Percentiles rank a stretch among this genome's conserved stretches.
These are phyloP conservation scores for Euborellia annulipes DNA, from an alignment of 1,140 invertebrate genomes.

Conservation along the genomic window DNA sequence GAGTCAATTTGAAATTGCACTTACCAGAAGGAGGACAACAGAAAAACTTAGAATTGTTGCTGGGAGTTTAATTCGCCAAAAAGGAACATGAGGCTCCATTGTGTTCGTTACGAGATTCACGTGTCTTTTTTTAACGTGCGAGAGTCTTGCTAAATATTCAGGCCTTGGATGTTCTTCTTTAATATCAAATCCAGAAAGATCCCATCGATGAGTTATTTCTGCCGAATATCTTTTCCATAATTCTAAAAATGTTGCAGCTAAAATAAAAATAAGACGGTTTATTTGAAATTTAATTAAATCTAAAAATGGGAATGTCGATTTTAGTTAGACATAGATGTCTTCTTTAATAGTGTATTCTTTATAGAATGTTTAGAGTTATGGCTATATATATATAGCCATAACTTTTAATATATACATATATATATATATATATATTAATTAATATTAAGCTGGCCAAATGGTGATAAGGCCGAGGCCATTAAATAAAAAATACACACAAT, in stretches of 20 bases:
- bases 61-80: slow-evolving; percentile 73
- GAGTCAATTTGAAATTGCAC: too few relatives aligned
- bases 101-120: slow-evolving; percentile 48
- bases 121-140: slow-evolving; percentile 40
- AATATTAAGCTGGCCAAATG: too few relatives aligned
- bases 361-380: background rate
- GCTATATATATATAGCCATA: too few relatives aligned
- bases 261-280: slow-evolving; percentile 17
- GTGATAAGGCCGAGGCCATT: background rate
- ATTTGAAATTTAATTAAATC: background rate
- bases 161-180: slow-evolving; percentile 79
- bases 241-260: slow-evolving; percentile 74
- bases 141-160: slow-evolving; percentile 52
- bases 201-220: slow-evolving; percentile 82
- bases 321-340: too few relatives aligned
- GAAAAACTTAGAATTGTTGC: slow-evolving; percentile 72
- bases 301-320: background rate
- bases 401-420: too few relatives aligned
- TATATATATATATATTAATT: too few relatives aligned
- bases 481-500: too few relatives aligned
- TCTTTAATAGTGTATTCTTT: background rate
- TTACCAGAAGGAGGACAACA: slow-evolving; percentile 59
- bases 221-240: slow-evolving; percentile 89
- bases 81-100: slow-evolving; percentile 67
- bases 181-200: slow-evolving; percentile 70